Base-by-base conservation (phyloP, 2,888 invertebrate species). In the Phalera bucephala region DNA sequence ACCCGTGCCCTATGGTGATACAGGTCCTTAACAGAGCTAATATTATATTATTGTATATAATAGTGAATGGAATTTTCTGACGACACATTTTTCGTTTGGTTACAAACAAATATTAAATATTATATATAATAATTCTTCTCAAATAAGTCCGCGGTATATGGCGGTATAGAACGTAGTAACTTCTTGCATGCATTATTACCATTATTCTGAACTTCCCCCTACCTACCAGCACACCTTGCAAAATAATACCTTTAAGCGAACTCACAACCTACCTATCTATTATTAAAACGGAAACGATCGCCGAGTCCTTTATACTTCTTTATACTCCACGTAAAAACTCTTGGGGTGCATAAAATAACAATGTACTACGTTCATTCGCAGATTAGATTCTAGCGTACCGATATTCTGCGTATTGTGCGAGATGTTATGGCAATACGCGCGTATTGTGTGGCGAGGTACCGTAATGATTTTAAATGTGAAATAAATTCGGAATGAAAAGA, bases 261-360 rank as follows among this genome's bases (percentile, higher is more conserved):
- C 48, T 34, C 45, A 48, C 31, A 45, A 12, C 36, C 30, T 41
- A 34, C 44, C 30, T 34, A 60, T 70, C 36, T 61, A 73, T 82
- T 80, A 79, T 76, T 80, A 79, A 83, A 84, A 78, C 80, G 80
- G 80, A 82, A 75, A 45, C 66, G 53, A 66, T 71, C 57, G 56
- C 55, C 41, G 44, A 44, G 48, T 57, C 48, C 34, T 48, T 53
- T 52, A 52, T 63, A 51, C 60, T 73, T 62, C 72, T 76, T 70
- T 69, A 65, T 62, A 58, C 48, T 53, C 51, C 53, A 63, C 73
- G 72, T 72, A 71, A 77, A 79, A 74, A 65, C 59, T 54, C 33
- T 52, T 33, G 70, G 83, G 86, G 85, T 87, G 87, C 77, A 86
- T 86, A 86, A 85, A 83, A 86, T 86, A 85, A 83, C 83, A 64